Evolutionary conservation across 2,113 vertebrate species (phyloP).

Genomic region (Petromus typicus): DNA sequence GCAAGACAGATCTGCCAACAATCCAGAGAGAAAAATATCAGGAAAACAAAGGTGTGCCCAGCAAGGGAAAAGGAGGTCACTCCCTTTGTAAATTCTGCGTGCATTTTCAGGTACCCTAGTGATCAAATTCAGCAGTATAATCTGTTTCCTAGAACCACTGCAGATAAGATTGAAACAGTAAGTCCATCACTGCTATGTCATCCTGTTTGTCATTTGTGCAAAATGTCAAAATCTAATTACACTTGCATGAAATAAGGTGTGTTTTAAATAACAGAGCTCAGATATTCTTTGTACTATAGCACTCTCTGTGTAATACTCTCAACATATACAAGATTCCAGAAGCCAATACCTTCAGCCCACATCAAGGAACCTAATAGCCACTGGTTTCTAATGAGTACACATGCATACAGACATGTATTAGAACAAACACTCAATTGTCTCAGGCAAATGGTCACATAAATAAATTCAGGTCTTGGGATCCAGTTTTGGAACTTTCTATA

Average conservation of each 20-base stretch:
- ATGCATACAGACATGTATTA: neutral
- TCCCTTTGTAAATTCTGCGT: neutral
- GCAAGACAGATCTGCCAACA: slow-evolving; percentile 20
- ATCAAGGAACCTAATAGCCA: neutral
- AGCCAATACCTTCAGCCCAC: neutral
- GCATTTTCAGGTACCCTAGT: neutral
- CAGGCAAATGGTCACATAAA: slow-evolving; percentile 45
- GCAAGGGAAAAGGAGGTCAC: neutral
- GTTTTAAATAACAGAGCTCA: neutral
- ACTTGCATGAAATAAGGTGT: neutral
- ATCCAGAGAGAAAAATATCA: neutral
- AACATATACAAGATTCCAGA: slow-evolving; percentile 3
- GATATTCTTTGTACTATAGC: neutral
- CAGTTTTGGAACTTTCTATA: slow-evolving; percentile 44
- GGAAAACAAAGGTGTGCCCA: neutral
- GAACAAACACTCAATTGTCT: neutral
- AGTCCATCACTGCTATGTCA: neutral
- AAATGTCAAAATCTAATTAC: neutral
- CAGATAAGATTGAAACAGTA: neutral
- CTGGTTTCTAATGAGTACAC: neutral
- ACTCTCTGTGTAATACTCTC: neutral
- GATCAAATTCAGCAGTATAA: neutral
- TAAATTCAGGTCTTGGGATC: slow-evolving; percentile 39
- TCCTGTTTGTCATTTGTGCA: neutral
- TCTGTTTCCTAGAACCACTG: neutral